Percentiles rank a stretch among this genome's conserved stretches.
Conservation (phyloP, 2,888 invertebrate species). For the Eristalis arbustorum region DNA sequence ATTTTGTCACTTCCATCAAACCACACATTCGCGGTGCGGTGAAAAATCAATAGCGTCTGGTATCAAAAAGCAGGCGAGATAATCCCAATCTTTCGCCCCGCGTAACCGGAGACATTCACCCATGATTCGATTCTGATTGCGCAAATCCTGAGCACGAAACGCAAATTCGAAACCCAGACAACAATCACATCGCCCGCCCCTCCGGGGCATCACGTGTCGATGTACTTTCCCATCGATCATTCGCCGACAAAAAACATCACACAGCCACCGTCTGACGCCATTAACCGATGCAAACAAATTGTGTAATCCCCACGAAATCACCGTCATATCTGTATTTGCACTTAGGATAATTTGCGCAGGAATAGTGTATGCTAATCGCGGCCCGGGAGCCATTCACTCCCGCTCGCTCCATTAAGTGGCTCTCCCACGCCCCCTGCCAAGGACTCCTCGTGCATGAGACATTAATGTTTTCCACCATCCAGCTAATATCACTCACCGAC, state of each 20-base stretch:
- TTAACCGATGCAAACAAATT: slow-evolving; percentile 1
- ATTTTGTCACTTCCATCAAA: too few relatives aligned
- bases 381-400: background rate
- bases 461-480: slow-evolving; percentile 6
- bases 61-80: background rate
- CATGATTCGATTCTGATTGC: background rate
- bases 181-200: background rate
- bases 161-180: background rate
- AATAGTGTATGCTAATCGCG: slow-evolving; percentile 32
- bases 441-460: background rate
- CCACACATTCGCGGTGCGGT: too few relatives aligned
- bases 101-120: background rate
- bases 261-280: background rate
- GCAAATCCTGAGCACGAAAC: background rate
- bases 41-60: too few relatives aligned
- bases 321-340: slow-evolving; percentile 34
- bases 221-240: background rate
- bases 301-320: slow-evolving; percentile 16
- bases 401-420: background rate
- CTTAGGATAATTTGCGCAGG: slow-evolving; percentile 18
- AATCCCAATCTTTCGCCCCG: background rate
- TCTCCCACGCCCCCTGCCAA: background rate
- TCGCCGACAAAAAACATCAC: background rate
- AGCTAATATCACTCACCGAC: slow-evolving; percentile 8
- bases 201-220: background rate